phyloP scores from a whole-genome alignment of 2,888 invertebrate species.

The Notocelia uddmanniana region DNA sequence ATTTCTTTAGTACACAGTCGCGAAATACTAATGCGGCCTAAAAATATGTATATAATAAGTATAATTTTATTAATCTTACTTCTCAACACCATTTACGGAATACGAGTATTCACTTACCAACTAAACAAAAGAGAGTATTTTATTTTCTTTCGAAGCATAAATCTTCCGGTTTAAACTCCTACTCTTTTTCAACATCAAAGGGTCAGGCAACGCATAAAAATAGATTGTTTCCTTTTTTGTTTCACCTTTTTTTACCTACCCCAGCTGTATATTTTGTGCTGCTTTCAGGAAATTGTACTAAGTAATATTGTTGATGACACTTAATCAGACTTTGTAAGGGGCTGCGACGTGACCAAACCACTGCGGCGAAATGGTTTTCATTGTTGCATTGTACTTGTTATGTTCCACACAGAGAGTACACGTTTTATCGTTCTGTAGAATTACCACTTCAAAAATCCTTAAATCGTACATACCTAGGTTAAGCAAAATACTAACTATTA shows the following conservation, averaged over 20 bases:
- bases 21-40: slow-evolving; percentile 24
- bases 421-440: background rate
- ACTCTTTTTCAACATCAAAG: slow-evolving; percentile 63
- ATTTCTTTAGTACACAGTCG: background rate
- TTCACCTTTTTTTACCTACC: slow-evolving; percentile 47
- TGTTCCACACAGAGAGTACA: slow-evolving; percentile 2
- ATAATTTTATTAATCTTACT: slow-evolving; percentile 67
- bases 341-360: slow-evolving; percentile 22
- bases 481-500: too few relatives aligned
- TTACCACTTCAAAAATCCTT: background rate
- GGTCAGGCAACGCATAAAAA: slow-evolving; percentile 66
- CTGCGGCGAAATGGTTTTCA: slow-evolving; percentile 1
- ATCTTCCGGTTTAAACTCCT: slow-evolving; percentile 65
- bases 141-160: slow-evolving; percentile 65
- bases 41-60: slow-evolving; percentile 53
- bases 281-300: slow-evolving; percentile 38
- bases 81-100: slow-evolving; percentile 55
- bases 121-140: slow-evolving; percentile 60
- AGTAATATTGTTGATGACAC: slow-evolving; percentile 30
- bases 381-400: slow-evolving; percentile 18
- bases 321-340: slow-evolving; percentile 25
- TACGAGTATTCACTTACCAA: slow-evolving; percentile 59
- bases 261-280: slow-evolving; percentile 35
- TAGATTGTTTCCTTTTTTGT: slow-evolving; percentile 60
- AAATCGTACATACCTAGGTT: too few relatives aligned